Conservation (phyloP, 53 echinoderm and acorn worm species). For the Apostichopus leukothele region DNA sequence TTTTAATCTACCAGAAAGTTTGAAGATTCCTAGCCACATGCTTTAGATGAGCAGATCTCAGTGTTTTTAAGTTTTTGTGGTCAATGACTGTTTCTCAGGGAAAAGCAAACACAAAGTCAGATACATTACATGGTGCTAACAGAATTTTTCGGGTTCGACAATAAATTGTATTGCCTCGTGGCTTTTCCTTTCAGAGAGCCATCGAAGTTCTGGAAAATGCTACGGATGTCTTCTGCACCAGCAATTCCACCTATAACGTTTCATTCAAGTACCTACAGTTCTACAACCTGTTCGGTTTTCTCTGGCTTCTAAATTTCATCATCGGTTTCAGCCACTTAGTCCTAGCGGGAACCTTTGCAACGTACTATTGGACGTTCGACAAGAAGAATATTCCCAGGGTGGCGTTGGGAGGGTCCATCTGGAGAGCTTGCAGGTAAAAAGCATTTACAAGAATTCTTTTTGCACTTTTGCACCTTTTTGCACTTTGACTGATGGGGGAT, state of each 20-base stretch:
- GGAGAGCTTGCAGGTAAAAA: constrained; percentile 10
- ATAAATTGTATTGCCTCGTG: too few relatives aligned
- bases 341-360: constrained; percentile 89
- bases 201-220: not conserved
- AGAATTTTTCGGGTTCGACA: too few relatives aligned
- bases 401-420: constrained; percentile 16
- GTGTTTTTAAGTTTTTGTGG: too few relatives aligned
- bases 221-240: constrained; percentile 1
- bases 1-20: too few relatives aligned
- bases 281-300: constrained; percentile 88
- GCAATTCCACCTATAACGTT: not conserved
- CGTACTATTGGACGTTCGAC: constrained; percentile 93
- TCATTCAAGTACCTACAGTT: constrained; percentile 74
- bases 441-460: too few relatives aligned
- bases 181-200: not conserved
- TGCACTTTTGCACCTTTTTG: too few relatives aligned
- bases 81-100: too few relatives aligned
- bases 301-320: constrained; percentile 91
- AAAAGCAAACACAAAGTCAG: too few relatives aligned
- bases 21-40: too few relatives aligned
- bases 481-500: too few relatives aligned
- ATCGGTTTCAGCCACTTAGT: constrained; percentile 82
- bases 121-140: too few relatives aligned
- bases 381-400: constrained; percentile 49
- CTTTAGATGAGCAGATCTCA: too few relatives aligned